Evolutionary conservation across 2,113 vertebrate species (phyloP), one percentile per base, ranked within the genome.

Genomic region (Misgurnus anguillicaudatus): DNA sequence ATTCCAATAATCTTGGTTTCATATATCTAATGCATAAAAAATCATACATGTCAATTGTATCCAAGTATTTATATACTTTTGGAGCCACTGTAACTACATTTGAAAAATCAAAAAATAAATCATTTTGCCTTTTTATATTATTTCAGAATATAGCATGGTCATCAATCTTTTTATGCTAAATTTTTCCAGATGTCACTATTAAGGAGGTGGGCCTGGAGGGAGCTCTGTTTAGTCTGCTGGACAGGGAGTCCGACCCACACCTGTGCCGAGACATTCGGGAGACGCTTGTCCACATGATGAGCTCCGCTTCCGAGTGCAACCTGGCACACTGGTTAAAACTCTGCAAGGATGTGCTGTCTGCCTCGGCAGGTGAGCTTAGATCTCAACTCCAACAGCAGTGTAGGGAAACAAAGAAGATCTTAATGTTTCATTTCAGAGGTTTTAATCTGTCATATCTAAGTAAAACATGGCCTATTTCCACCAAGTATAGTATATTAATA

Each of bases 131-230:
- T 31, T 31, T 31, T 31, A 31, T 31, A 31, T 31, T 31, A 31
- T 31, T 31, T 31, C 24, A 31, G 24, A 31, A 31, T 31, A 31
- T 1, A 31, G 24, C 24, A 31, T 31, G 24, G 24, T 31, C 24
- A 31, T 31, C 24, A 31, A 31, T 31, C 24, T 31, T 31, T 31
- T 1, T 31, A 31, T 31, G 24, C 24, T 31, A 31, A 31, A 31
- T 31, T 89, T 53, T 86, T 90, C 78, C 92, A 98, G 96, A 94
- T 86, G 87, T 95, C 79, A 94, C 95, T 81, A 93, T 98, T 85
- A 94, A 94, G 89, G 95, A 98, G 89, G 90, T 94, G 65, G 96
- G 97, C 78, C 91, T 98, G 81, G 96, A 98, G 85, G 97, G 96
- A 31, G 94, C 94, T 51, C 91, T 98, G 85, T 91, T 98, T 87